Base-by-base conservation (phyloP, 64 coral and sea anemone species). In the Actinia equina region DNA sequence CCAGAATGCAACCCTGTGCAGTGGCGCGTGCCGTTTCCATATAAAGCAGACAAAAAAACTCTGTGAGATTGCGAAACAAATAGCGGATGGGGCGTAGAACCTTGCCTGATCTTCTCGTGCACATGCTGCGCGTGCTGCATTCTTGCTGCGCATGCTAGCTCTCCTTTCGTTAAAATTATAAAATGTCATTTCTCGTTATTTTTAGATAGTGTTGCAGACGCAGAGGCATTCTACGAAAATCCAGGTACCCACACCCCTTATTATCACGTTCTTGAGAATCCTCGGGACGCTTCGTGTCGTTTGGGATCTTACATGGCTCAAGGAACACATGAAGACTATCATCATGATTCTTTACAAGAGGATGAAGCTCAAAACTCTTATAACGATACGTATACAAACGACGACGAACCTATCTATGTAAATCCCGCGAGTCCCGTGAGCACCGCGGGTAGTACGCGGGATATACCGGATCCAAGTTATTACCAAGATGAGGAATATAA, bases 391-490 rank as follows among this genome's bases (percentile, higher is more conserved):
- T 49, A 49, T 49, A 49, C 46, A 8, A 57, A 57, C 27, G 44
- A 81, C 22, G 78, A 52, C 14, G 44, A 52, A 81, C 78, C 78
- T 49, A 81, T 81, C 78, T 81, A 81, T 52, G 44, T 15, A 49
- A 81, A 81, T 79, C 77, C 77, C 43, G 26, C 77, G 7, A 81
- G 18, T 81, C 78, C 78, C 78, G 78, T 17, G 45, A 81, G 42
- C 14, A 22, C 49, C 19, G 42, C 41, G 78, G 49, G 49, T 23
- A 81, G 45, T 52, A 49, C 6, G 45, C 78, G 49, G 78, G 78
- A 81, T 17, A 22, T 22, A 49, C 14, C 41, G 7, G 45, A 81
- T 7, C 2, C 6, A 37, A 46, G 45, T 79, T 17, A 79, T 79
- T 17, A 79, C 30, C 9, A 13, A 16, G 43, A 49, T 44, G 78